Percentiles rank a stretch among this genome's conserved stretches.
These are phyloP conservation scores for Cossypha dichroa DNA, from an alignment of 2,797 vertebrate genomes.

Conservation along the genomic window DNA sequence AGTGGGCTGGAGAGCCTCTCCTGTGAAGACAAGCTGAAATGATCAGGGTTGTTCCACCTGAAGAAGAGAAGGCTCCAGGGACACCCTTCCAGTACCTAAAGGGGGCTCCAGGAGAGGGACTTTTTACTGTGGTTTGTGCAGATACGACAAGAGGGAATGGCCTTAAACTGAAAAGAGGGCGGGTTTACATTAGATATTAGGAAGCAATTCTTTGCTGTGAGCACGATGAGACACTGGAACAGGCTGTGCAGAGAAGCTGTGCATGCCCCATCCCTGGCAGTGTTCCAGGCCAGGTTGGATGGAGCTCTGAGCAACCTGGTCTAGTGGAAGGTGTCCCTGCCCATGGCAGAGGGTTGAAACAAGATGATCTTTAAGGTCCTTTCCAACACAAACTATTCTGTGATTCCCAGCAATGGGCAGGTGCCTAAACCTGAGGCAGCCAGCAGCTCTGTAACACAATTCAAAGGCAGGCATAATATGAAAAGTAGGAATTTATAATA, in stretches of 20 bases:
- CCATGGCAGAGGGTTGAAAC: neutral
- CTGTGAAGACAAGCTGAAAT: neutral
- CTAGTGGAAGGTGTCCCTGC: neutral
- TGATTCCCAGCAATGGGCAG: neutral
- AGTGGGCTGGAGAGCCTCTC: neutral
- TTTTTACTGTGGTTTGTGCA: neutral
- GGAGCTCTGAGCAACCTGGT: neutral
- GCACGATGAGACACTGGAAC: neutral
- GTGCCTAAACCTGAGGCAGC: neutral
- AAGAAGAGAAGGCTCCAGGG: neutral
- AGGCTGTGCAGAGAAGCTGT: rapidly evolving
- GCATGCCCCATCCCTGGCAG: neutral
- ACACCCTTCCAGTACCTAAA: neutral
- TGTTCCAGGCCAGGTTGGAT: neutral
- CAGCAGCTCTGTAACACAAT: neutral
- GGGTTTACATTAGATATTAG: neutral
- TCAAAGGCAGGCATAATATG: neutral
- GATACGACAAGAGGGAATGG: neutral
- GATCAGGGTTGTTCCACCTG: neutral
- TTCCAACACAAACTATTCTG: neutral
- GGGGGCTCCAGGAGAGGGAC: neutral
- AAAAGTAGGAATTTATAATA: neutral
- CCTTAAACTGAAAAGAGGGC: neutral
- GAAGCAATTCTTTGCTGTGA: neutral
- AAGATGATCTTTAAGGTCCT: rapidly evolving